Evolutionary conservation across 1,140 invertebrate species (phyloP).

Genomic region (Trachymyrmex septentrionalis): DNA sequence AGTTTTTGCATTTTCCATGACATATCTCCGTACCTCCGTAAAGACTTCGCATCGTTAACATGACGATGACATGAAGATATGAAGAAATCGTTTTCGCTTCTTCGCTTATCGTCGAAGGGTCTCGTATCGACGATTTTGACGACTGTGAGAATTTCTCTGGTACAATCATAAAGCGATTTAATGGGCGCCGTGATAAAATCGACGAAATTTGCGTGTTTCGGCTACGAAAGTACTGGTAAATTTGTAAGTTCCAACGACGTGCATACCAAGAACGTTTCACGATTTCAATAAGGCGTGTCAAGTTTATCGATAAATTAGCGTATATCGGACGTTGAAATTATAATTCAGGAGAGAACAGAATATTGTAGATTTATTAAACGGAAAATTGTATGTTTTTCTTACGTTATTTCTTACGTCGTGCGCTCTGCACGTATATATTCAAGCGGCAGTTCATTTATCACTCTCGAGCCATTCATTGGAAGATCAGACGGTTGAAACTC

Average conservation of each 20-base stretch:
- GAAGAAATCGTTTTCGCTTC: constrained; percentile 20
- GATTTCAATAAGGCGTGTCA: constrained; percentile 1
- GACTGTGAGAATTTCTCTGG: constrained; percentile 38
- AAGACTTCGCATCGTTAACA: neutral
- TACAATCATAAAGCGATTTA: constrained; percentile 38
- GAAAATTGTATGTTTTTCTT: constrained; percentile 17
- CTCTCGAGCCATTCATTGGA: neutral
- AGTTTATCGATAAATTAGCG: neutral
- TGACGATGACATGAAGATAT: neutral
- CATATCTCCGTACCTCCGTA: neutral
- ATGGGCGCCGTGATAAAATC: constrained; percentile 32
- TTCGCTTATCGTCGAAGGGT: constrained; percentile 10
- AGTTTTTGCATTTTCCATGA: constrained; percentile 30
- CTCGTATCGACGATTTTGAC: constrained; percentile 43
- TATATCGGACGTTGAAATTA: neutral
- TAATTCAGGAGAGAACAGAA: neutral
- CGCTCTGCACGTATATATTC: neutral
- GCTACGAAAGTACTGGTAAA: neutral
- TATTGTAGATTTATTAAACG: neutral
- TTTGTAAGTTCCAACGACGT: neutral
- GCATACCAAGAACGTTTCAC: neutral
- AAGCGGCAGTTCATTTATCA: constrained; percentile 22
- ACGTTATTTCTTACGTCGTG: neutral
- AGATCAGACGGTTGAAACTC: constrained; percentile 45
- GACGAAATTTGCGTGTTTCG: constrained; percentile 33